Percentiles rank a stretch among this genome's conserved stretches.
Evolutionary conservation across 2,888 invertebrate genomes (phyloP).

Genomic region (Apodemia duryi): DNA sequence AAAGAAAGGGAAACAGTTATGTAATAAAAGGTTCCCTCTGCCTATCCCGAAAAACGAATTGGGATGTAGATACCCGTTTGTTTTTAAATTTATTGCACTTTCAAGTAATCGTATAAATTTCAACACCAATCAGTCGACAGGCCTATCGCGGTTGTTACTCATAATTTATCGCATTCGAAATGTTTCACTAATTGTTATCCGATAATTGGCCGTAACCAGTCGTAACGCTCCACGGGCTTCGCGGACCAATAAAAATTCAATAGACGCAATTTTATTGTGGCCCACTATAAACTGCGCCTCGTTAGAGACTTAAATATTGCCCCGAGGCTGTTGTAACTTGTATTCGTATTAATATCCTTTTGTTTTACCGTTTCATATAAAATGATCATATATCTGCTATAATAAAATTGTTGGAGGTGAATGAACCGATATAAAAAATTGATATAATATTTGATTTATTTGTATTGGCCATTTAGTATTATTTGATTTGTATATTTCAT

Average conservation of each 20-base stretch:
- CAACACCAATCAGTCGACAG: conserved; percentile 6
- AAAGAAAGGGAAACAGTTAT: too few relatives aligned
- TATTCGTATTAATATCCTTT: conserved; percentile 15
- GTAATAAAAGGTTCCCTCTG: too few relatives aligned
- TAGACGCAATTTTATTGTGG: conserved; percentile 18
- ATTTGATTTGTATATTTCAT: not conserved
- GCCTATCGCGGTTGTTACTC: not conserved
- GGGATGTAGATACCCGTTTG: not conserved
- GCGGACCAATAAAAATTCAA: conserved; percentile 16
- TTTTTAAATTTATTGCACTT: not conserved
- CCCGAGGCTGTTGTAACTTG: conserved; percentile 14
- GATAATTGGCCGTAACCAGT: conserved; percentile 45
- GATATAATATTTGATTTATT: not conserved
- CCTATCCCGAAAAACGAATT: not conserved
- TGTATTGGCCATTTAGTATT: not conserved
- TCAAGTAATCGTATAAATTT: not conserved
- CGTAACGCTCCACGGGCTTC: conserved; percentile 7
- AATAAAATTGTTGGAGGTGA: conserved; percentile 9
- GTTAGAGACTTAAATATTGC: conserved; percentile 17
- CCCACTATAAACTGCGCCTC: conserved; percentile 16
- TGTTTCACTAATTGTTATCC: conserved; percentile 47
- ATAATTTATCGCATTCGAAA: conserved; percentile 15
- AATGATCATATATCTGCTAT: conserved; percentile 14
- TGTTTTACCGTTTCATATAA: conserved; percentile 16
- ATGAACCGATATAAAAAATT: conserved; percentile 1